Evolutionary conservation across 2,888 invertebrate genomes (phyloP), one percentile per base, ranked within the genome.

Genomic region (Amphimallon solstitiale): DNA sequence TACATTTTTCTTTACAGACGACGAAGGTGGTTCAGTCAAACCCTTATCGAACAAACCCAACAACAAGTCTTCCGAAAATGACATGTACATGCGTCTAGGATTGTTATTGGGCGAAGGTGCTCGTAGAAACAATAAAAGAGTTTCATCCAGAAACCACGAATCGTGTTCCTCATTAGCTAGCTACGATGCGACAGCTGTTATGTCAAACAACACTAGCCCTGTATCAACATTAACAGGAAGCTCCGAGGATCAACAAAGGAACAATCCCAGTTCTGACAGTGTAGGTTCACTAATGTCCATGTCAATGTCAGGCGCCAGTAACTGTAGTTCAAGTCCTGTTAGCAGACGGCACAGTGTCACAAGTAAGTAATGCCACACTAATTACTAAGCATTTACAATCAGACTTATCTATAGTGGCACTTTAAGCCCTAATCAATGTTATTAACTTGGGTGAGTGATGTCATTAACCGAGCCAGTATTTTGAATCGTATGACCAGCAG

Each of bases 221-320:
- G 90, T 95, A n/a, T 94, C 94, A 23, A 95, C 94, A 0, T 84
- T 95, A 43, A 94, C 94, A 2, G 94, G 92, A 1, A 93, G 93
- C 0, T 93, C 93, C 0, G 94, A 93, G 75, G 89, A 88, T 66
- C 80, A 81, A 71, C 84, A 86, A 35, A 70, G 81, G 29, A 79
- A 78, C 46, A 84, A 85, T 75, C 89, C 89, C 62, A 87, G 89
- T 60, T 87, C 88, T 21, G 90, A 91, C 75, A 90, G 90, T 73
- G 87, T 90, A 2, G 91, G 91, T 12, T 93, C 93, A 0, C 83
- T 93, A 17, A 90, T 92, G 77, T 91, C 92, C 0, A 91, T 91
- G 85, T 90, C 90, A 0, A 81, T 91, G 77, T 89, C 92, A 2
- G 92, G 92, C 17, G 88, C 92, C 71, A 93, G 92, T 79, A 92